A percentile compares a stretch with the other conserved stretches of the same genome.
Conservation (phyloP, 1,140 invertebrate genomes). For the Littorina saxatilis region DNA sequence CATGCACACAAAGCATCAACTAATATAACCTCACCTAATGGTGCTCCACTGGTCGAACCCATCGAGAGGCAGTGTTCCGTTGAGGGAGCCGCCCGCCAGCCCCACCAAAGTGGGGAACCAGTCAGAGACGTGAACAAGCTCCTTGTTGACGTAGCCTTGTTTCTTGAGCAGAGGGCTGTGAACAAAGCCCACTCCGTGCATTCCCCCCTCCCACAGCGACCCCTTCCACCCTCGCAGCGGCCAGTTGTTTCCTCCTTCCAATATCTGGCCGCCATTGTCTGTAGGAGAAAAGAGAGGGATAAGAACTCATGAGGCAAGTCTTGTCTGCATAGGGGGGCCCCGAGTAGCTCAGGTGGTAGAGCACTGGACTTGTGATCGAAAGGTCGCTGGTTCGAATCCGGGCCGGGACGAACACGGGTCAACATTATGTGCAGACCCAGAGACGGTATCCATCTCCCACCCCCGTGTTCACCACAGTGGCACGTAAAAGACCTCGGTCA, state of each 20-base stretch:
- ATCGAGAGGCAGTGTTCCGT: constrained; percentile 57
- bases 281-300: too few species aligned
- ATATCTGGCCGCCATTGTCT: constrained; percentile 75
- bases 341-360: too few species aligned
- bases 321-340: too few species aligned
- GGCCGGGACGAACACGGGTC: too few species aligned
- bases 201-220: constrained; percentile 78
- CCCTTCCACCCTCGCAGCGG: constrained; percentile 77
- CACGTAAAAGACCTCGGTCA: too few species aligned
- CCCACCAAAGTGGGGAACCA: constrained; percentile 69
- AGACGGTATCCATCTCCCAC: too few species aligned
- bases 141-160: constrained; percentile 39
- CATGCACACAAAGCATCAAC: too few species aligned
- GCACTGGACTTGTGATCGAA: too few species aligned
- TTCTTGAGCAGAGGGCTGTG: constrained; percentile 43
- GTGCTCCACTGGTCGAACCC: constrained; percentile 64
- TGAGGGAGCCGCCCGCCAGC: constrained; percentile 57
- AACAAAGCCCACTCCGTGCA: constrained; percentile 60
- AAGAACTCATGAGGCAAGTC: too few species aligned
- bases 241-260: constrained; percentile 75
- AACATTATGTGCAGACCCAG: too few species aligned
- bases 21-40: constrained; percentile 57
- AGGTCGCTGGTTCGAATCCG: too few species aligned
- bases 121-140: constrained; percentile 66
- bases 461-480: too few species aligned